These are phyloP conservation scores for Xestia c-nigrum DNA, from an alignment of 2,888 invertebrate genomes.

Conservation along the genomic window DNA sequence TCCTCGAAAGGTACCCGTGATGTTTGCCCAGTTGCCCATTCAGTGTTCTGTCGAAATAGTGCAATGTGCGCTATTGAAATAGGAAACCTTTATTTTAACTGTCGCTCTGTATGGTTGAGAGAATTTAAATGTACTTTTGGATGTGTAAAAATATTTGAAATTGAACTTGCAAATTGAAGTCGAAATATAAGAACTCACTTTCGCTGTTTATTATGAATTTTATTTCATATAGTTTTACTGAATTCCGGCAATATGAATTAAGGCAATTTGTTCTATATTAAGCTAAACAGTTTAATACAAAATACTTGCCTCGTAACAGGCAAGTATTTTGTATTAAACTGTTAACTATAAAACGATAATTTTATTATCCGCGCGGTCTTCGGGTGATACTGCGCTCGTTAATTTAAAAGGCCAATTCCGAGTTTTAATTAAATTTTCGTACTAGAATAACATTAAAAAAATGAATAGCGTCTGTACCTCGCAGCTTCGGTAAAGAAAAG, in stretches of 20 bases:
- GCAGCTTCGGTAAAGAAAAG: constrained; percentile 62
- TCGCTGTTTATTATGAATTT: neutral
- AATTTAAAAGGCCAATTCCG: constrained; percentile 76
- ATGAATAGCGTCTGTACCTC: constrained; percentile 70
- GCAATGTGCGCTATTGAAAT: constrained; percentile 26
- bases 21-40: constrained; percentile 51
- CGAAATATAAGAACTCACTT: neutral
- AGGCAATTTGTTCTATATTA: constrained; percentile 14
- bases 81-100: neutral
- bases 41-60: constrained; percentile 26
- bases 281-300: constrained; percentile 23
- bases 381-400: constrained; percentile 71
- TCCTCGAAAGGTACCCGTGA: constrained; percentile 68
- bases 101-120: neutral
- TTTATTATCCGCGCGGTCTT: constrained; percentile 72
- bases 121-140: neutral
- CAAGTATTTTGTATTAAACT: too few relatives aligned
- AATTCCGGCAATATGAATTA: constrained; percentile 1
- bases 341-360: constrained; percentile 74
- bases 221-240: neutral
- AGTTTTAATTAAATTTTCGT: constrained; percentile 82
- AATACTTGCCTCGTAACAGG: constrained; percentile 25
- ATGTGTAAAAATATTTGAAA: neutral
- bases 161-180: neutral
- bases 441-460: constrained; percentile 75